Conservation (phyloP, 2,888 invertebrate species). For the Baronia brevicornis region DNA sequence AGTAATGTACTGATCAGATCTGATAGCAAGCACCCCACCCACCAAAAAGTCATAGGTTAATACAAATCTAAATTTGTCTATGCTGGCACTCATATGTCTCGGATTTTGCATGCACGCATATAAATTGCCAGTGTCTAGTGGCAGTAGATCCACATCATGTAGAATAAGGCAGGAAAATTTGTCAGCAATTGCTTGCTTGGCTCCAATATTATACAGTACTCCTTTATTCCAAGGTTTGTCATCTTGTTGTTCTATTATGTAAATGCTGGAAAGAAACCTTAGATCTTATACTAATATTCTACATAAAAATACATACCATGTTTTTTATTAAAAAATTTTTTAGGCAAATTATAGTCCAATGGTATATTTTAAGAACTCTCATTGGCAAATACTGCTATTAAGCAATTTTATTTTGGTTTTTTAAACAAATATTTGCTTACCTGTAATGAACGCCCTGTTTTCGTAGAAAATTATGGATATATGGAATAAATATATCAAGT, state of each 20-base stretch:
- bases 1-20: conserved; percentile 39
- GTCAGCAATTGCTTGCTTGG: conserved; percentile 81
- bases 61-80: conserved; percentile 81
- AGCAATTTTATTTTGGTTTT: background rate
- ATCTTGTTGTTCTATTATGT: conserved; percentile 88
- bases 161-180: conserved; percentile 89
- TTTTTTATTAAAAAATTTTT: no score
- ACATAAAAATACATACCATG: no score
- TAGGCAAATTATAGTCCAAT: no score
- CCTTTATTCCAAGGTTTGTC: conserved; percentile 90
- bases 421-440: conserved; percentile 32
- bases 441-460: conserved; percentile 88
- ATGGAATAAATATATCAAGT: conserved; percentile 84
- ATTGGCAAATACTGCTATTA: no score
- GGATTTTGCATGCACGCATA: conserved; percentile 88
- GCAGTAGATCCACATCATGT: conserved; percentile 93
- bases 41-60: conserved; percentile 37
- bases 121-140: conserved; percentile 85
- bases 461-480: conserved; percentile 90
- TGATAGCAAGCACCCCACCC: conserved; percentile 59
- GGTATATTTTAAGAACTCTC: no score
- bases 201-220: conserved; percentile 90
- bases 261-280: conserved; percentile 73
- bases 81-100: conserved; percentile 90
- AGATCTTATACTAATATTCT: background rate